Percentiles rank a stretch among this genome's conserved stretches.
Conservation (phyloP, 1,140 invertebrate species). For the Lordiphosa mommai region DNA sequence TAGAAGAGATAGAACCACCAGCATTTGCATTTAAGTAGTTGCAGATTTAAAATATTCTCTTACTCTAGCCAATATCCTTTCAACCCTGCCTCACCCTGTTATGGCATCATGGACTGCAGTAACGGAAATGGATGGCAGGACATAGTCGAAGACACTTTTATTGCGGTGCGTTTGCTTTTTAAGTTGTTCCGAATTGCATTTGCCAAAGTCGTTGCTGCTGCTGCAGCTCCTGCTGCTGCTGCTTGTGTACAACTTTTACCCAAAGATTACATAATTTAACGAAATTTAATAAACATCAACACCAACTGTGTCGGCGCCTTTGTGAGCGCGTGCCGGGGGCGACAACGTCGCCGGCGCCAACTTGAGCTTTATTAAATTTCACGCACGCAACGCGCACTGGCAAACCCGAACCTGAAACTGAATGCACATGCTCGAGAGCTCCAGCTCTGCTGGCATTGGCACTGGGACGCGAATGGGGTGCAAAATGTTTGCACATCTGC, state of each 20-base stretch:
- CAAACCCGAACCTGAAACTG: constrained; percentile 58
- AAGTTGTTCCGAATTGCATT: constrained; percentile 76
- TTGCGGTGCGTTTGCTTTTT: constrained; percentile 71
- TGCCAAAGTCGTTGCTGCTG: constrained; percentile 43
- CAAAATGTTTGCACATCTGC: constrained; percentile 75
- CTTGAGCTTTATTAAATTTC: constrained; percentile 74
- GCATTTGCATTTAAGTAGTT: no score
- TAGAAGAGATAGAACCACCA: no score
- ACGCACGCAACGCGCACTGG: constrained; percentile 57
- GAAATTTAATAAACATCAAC: constrained; percentile 76
- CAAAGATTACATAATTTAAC: constrained; percentile 72
- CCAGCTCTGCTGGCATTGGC: not conserved
- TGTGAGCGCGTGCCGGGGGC: constrained; percentile 6
- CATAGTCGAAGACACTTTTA: constrained; percentile 64
- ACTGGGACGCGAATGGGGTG: constrained; percentile 56
- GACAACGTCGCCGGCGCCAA: constrained; percentile 12
- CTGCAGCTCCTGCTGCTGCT: constrained; percentile 10
- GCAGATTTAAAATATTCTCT: no score
- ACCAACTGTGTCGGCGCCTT: constrained; percentile 44
- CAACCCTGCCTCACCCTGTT: no score
- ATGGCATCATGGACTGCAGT: constrained; percentile 4
- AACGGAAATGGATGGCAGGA: constrained; percentile 53
- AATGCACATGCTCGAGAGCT: constrained; percentile 47
- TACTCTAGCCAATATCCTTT: no score
- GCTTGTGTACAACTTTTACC: constrained; percentile 35